A percentile compares a stretch with the other conserved stretches of the same genome.
These are phyloP conservation scores for Lagopus muta DNA, from an alignment of 2,113 vertebrate species.

Conservation along the genomic window DNA sequence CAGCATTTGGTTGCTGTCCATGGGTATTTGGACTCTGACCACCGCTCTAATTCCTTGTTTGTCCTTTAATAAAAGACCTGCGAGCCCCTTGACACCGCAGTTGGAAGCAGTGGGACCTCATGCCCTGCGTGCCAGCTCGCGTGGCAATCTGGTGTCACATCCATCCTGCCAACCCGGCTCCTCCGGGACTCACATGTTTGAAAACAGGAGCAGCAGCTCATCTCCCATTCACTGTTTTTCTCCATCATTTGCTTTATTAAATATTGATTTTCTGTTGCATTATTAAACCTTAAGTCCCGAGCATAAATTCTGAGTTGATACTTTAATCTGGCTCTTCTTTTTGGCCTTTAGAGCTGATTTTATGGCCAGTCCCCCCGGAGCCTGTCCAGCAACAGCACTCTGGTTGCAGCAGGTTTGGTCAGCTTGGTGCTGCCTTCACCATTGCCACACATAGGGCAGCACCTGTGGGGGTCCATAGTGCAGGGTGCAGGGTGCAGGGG, in stretches of 20 bases:
- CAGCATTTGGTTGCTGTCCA: slow-evolving; percentile 26
- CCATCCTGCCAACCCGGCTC: slow-evolving; percentile 71
- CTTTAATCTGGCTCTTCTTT: slow-evolving; percentile 79
- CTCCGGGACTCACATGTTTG: slow-evolving; percentile 69
- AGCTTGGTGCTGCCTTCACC: neutral
- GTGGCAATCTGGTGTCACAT: slow-evolving; percentile 66
- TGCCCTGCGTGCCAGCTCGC: slow-evolving; percentile 60
- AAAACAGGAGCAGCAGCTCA: slow-evolving; percentile 74
- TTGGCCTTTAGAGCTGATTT: slow-evolving; percentile 71
- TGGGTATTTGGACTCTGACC: slow-evolving; percentile 47
- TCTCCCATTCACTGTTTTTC: slow-evolving; percentile 80
- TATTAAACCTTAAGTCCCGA: slow-evolving; percentile 84
- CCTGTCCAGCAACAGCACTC: neutral
- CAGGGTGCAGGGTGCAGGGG: neutral
- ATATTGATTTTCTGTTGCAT: slow-evolving; percentile 88
- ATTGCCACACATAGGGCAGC: neutral
- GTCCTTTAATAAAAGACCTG: slow-evolving; percentile 68
- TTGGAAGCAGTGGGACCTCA: slow-evolving; percentile 65
- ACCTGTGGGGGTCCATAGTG: neutral
- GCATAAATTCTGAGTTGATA: slow-evolving; percentile 83
- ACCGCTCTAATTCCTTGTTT: slow-evolving; percentile 69
- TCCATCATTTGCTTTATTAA: slow-evolving; percentile 88
- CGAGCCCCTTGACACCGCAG: slow-evolving; percentile 48
- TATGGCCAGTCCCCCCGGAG: slow-evolving; percentile 27
- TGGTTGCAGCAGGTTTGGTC: neutral